These are phyloP conservation scores for Garrulus glandarius DNA, from an alignment of 2,797 vertebrate genomes.

Conservation along the genomic window DNA sequence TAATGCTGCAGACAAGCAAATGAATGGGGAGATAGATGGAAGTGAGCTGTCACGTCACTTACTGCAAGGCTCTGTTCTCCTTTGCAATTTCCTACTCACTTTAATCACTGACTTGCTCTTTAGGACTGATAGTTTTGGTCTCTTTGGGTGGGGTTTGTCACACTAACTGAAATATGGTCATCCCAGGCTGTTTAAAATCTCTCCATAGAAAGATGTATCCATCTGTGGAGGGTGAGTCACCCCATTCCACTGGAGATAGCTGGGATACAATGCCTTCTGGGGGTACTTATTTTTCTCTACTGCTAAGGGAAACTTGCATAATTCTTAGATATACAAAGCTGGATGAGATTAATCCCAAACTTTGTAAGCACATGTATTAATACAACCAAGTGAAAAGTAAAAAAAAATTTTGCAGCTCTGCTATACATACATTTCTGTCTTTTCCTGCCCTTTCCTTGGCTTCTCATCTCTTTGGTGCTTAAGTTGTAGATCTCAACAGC, in stretches of 20 bases:
- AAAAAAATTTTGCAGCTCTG: not conserved
- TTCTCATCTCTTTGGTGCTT: not conserved
- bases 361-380: not conserved
- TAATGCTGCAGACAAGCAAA: not conserved
- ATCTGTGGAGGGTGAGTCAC: not conserved
- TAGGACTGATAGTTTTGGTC: not conserved
- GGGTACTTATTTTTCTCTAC: not conserved
- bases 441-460: not conserved
- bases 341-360: not conserved
- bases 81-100: not conserved
- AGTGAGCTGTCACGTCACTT: not conserved
- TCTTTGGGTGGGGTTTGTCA: not conserved
- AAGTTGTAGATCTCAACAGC: not conserved
- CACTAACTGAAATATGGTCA: not conserved
- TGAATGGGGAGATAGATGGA: not conserved
- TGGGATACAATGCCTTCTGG: conserved; percentile 8
- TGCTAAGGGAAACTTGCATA: not conserved
- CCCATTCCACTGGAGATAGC: not conserved
- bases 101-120: not conserved
- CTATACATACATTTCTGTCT: not conserved
- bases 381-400: not conserved
- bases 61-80: not conserved
- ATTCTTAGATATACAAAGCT: not conserved
- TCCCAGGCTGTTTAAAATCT: not conserved
- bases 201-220: not conserved